These are phyloP conservation scores for Mimas tiliae DNA, from an alignment of 2,888 invertebrate species.

Conservation along the genomic window DNA sequence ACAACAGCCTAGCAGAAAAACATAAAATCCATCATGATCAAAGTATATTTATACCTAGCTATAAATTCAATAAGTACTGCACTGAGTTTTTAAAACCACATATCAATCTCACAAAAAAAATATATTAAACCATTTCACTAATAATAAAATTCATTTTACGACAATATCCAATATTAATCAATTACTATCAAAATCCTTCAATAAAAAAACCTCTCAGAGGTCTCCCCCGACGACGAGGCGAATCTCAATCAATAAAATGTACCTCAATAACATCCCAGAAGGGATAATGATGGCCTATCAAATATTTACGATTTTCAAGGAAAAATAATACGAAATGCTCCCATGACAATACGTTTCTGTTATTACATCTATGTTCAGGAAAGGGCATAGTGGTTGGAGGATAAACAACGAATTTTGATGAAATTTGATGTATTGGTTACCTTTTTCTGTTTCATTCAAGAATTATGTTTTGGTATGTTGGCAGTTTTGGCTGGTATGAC, in stretches of 20 bases:
- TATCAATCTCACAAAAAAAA: background rate
- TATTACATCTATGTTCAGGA: background rate
- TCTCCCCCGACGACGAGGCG: slow-evolving; percentile 26
- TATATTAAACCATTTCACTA: background rate
- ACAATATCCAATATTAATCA: slow-evolving; percentile 14
- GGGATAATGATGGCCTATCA: slow-evolving; percentile 39
- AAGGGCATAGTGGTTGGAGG: background rate
- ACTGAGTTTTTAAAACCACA: no score
- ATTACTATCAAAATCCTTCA: slow-evolving; percentile 24
- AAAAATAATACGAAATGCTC: slow-evolving; percentile 28
- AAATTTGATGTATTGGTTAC: background rate
- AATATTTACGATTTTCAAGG: slow-evolving; percentile 39
- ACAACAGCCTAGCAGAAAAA: no score
- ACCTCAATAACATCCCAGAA: slow-evolving; percentile 37
- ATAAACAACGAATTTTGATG: background rate
- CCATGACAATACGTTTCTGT: slow-evolving; percentile 26
- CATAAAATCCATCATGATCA: no score
- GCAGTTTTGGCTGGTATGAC: background rate
- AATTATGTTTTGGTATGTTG: background rate
- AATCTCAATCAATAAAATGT: slow-evolving; percentile 38
- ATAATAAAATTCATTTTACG: background rate
- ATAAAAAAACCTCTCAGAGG: slow-evolving; percentile 23
- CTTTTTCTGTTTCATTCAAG: background rate
- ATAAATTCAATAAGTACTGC: no score
- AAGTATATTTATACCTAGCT: no score